Percentiles rank a stretch among this genome's conserved stretches.
phyloP scores from a whole-genome alignment of 2,888 invertebrate genomes.

The Psylliodes chrysocephalus region DNA sequence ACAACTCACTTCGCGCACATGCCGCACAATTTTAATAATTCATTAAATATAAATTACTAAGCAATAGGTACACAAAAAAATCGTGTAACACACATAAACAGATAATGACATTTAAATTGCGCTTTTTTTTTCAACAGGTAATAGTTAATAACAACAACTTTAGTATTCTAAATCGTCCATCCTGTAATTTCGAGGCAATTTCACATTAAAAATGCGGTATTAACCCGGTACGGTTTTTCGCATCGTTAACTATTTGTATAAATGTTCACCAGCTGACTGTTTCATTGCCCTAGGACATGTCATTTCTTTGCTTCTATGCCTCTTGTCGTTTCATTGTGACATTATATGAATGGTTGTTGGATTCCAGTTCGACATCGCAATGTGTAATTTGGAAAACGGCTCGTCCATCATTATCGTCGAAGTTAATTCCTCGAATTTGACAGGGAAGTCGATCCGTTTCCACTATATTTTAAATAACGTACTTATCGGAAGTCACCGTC shows the following conservation, averaged over 20 bases:
- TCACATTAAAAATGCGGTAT: conserved; percentile 52
- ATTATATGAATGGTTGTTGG: conserved; percentile 7
- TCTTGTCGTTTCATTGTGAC: conserved; percentile 9
- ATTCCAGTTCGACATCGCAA: conserved; percentile 1
- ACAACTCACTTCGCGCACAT: conserved; percentile 33
- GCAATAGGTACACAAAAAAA: conserved; percentile 35
- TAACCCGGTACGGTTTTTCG: conserved; percentile 52
- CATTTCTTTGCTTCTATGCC: conserved; percentile 30
- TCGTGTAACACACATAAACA: conserved; percentile 42
- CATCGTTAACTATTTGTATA: conserved; percentile 52
- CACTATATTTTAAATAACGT: neutral
- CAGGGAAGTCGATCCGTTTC: neutral
- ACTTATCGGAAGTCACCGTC: neutral
- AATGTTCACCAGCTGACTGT: conserved; percentile 50
- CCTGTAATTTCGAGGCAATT: conserved; percentile 52
- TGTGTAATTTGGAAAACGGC: conserved; percentile 10
- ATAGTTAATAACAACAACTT: conserved; percentile 45
- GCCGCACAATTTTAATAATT: conserved; percentile 35
- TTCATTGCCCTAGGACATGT: conserved; percentile 48
- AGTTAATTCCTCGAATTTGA: conserved; percentile 5
- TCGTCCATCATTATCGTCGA: conserved; percentile 2
- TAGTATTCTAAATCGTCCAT: conserved; percentile 48
- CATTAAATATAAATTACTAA: conserved; percentile 45
- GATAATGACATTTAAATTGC: conserved; percentile 53
- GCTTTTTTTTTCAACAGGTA: conserved; percentile 46